Conservation (phyloP, 2,113 vertebrate species). For the Cygnus atratus region DNA sequence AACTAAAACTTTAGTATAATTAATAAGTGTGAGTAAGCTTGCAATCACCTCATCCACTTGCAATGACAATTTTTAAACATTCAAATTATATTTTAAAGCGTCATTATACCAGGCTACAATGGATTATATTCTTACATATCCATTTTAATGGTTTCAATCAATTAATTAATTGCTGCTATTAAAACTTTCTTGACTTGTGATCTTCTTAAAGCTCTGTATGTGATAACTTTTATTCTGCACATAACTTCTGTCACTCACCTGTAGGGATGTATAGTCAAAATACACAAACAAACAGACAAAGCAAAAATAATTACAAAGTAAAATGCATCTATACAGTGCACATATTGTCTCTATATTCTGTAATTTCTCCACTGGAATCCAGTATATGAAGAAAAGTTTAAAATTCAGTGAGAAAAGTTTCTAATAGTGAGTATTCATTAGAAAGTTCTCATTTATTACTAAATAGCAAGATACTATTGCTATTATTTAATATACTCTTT, state of each 20-base stretch:
- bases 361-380: neutral
- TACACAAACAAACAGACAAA: neutral
- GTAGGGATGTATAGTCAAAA: neutral
- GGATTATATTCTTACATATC: neutral
- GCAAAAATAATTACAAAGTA: neutral
- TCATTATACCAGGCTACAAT: neutral
- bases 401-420: neutral
- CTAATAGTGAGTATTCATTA: neutral
- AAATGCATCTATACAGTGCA: neutral
- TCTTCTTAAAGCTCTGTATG: neutral
- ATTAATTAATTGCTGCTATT: neutral
- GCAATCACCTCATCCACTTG: constrained; percentile 61
- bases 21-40: constrained; percentile 66
- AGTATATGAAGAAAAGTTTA: neutral
- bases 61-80: neutral
- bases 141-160: neutral
- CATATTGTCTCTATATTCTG: rapidly evolving
- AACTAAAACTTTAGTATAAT: constrained; percentile 75
- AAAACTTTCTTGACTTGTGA: neutral
- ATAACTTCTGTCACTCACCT: neutral
- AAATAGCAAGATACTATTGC: neutral
- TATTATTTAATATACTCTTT: neutral
- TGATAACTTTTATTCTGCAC: neutral
- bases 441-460: neutral
- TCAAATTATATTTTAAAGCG: constrained; percentile 31